These are phyloP conservation scores for Anser brachyrhynchus DNA, from an alignment of 2,113 vertebrate species.

Conservation along the genomic window DNA sequence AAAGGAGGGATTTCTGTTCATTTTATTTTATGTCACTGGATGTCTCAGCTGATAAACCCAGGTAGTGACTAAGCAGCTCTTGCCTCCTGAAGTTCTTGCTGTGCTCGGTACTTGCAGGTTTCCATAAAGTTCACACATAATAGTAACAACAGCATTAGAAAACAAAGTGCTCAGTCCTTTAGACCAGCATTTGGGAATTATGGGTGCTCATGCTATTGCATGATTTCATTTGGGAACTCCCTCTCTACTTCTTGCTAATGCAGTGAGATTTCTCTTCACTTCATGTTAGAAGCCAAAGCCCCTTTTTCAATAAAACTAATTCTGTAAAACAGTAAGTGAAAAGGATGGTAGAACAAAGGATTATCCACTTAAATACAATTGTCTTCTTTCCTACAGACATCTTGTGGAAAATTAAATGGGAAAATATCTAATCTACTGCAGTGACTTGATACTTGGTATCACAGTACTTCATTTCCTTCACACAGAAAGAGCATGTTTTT, in stretches of 20 bases:
- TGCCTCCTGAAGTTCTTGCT: background rate
- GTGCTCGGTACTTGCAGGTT: background rate
- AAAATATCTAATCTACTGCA: background rate
- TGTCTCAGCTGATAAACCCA: background rate
- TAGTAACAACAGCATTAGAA: background rate
- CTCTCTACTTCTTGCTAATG: background rate
- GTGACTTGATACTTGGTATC: background rate
- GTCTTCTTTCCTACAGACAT: background rate
- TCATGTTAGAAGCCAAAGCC: background rate
- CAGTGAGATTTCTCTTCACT: background rate
- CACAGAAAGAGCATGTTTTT: background rate
- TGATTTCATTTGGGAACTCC: background rate
- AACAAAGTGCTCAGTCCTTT: background rate
- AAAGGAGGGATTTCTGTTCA: background rate
- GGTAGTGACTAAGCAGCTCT: background rate
- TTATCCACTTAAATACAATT: rapidly evolving
- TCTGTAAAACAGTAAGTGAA: background rate
- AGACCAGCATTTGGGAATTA: background rate
- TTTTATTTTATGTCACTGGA: background rate
- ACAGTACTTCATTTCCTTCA: background rate
- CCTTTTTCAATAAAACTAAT: background rate
- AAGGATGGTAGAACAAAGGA: background rate
- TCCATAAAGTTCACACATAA: background rate
- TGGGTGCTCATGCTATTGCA: background rate
- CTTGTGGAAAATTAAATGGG: background rate